Evolutionary conservation across 2,888 invertebrate species (phyloP), one percentile per base, ranked within the genome.

Genomic region (Watsonalla cultraria): DNA sequence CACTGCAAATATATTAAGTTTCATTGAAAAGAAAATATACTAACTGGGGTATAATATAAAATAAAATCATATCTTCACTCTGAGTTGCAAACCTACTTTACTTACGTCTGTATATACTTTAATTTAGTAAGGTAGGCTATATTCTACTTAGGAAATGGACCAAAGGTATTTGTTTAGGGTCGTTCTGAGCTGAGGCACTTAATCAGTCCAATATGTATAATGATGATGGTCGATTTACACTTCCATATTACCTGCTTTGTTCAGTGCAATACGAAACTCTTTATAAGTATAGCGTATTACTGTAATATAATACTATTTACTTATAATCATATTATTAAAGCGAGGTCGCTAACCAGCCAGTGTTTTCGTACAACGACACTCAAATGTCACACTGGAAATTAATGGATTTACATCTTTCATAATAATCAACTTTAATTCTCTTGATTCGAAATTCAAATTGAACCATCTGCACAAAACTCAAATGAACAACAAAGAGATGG

Each of bases 291-390:
- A 24, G 24, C 24, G 4, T 24, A 24, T 24, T 24, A 24, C 4
- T 24, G 24, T 24, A 24, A 24, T 24, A 4, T 24, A 24, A 24
- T 24, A 24, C 4, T 24, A 24, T 24, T 24, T 24, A 24, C 24
- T 1, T 24, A 24, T 24, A 4, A 2, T 24, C 24, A 24, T 24
- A 24, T 24, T 24, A 24, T 24, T 24, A 24, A 24, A 1, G 24
- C 64, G 59, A 76, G 82, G 82, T 77, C 81, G 72, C 65, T 76
- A 83, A 82, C 84, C 83, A 72, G 77, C 72, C 42, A 42, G 80
- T 80, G 71, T 70, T 70, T 68, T 67, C 60, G 55, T 60, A 67
- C 61, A 53, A 55, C 61, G 59, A 61, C 67, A 67, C 64, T 71
- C 59, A 53, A 57, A 57, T 64, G 64, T 72, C 1, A 24, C 24